A percentile compares a stretch with the other conserved stretches of the same genome.
Evolutionary conservation across 2,888 invertebrate species (phyloP).

Genomic region (Orchesella flavescens): DNA sequence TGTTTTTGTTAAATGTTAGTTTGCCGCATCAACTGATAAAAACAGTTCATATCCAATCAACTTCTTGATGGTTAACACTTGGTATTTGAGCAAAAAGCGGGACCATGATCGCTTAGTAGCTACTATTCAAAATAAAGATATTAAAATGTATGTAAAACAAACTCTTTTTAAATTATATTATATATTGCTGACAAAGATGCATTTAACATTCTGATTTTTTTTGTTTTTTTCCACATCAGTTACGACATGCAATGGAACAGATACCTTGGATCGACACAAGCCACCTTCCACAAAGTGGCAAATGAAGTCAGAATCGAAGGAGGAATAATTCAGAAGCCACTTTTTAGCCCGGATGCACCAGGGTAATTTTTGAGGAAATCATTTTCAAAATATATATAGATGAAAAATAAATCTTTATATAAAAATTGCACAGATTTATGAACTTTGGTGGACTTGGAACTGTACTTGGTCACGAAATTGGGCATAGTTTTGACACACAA

Average conservation of each 20-base stretch:
- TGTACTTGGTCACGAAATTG: slow-evolving; percentile 23
- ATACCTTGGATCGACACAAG: neutral
- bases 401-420: neutral
- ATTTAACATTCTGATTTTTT: neutral
- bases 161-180: neutral
- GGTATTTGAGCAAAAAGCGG: neutral
- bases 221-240: neutral
- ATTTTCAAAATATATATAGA: neutral
- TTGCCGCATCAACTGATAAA: neutral
- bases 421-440: slow-evolving; percentile 18
- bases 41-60: neutral
- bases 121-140: neutral
- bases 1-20: neutral
- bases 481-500: slow-evolving; percentile 21
- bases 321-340: slow-evolving; percentile 29
- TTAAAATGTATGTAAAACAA: neutral
- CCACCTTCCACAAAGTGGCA: neutral
- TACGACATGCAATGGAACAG: neutral
- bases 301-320: slow-evolving; percentile 15
- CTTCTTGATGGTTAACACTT: neutral
- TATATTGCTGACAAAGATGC: neutral
- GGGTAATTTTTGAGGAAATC: slow-evolving; percentile 18
- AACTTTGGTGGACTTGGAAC: slow-evolving; percentile 27
- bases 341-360: neutral
- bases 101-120: neutral